Conservation (phyloP, 2,888 invertebrate species). For the Andrena trimmerana region DNA sequence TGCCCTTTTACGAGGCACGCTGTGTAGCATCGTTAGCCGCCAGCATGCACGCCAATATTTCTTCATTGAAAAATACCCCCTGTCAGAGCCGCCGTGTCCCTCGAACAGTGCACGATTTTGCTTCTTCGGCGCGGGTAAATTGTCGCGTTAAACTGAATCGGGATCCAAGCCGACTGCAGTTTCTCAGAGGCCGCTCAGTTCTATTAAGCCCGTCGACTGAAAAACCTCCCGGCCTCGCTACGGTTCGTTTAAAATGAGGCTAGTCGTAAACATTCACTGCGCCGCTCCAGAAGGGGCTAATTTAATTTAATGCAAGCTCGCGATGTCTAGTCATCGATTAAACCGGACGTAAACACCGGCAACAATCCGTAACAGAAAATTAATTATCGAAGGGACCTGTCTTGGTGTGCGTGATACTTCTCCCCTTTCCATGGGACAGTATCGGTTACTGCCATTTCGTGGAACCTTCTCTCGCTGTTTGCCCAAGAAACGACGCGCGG, state of each 20-base stretch:
- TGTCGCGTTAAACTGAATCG: constrained; percentile 6
- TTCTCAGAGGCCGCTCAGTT: too few species aligned
- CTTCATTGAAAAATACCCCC: constrained; percentile 30
- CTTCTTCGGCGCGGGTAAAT: background rate
- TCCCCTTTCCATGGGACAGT: constrained; percentile 14
- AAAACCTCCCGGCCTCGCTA: background rate
- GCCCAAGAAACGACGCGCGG: constrained; percentile 15
- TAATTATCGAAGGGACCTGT: constrained; percentile 16
- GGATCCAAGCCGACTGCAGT: background rate
- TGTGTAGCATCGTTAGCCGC: constrained; percentile 12
- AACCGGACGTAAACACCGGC: constrained; percentile 10
- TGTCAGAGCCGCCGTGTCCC: background rate
- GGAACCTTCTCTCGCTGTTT: constrained; percentile 48
- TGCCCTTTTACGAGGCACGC: constrained; percentile 15
- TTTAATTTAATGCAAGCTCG: background rate
- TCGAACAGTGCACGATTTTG: background rate
- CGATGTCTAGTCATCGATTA: constrained; percentile 19
- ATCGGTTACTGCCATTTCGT: constrained; percentile 56
- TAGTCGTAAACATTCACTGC: too few species aligned
- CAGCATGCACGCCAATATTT: constrained; percentile 15
- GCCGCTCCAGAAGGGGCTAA: background rate
- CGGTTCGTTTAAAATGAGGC: background rate
- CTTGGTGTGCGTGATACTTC: background rate
- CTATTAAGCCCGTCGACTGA: too few species aligned
- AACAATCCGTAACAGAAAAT: constrained; percentile 8